Base-by-base conservation (phyloP, 2,888 invertebrate species). In the Drosophila falleni region DNA sequence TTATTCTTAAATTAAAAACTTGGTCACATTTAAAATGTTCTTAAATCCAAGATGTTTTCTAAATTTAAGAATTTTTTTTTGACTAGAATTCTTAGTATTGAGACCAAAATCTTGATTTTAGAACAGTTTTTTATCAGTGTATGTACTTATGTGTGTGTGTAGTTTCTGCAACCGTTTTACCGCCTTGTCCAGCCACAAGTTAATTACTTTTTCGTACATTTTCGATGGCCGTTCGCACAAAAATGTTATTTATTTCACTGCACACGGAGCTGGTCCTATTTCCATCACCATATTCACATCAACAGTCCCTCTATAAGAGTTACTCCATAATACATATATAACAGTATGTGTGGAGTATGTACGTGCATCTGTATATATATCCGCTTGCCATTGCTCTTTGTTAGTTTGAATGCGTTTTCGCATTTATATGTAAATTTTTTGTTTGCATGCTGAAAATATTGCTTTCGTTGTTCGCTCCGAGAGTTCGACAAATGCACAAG, bases 191-290 rank as follows among this genome's bases (percentile, higher is more conserved):
- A 53, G 71, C 78, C 81, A 70, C 78, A 86, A 87, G 88, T 87
- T 86, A 87, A 87, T 87, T 87, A 88, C 87, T 88, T 87, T 86
- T 88, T 79, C 88, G 87, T 87, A 86, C 83, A 87, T 87, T 87
- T 84, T 82, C 78, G 78, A 75, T 84, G 84, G 87, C 58, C 66
- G 69, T 69, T 79, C 79, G 74, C 81, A 80, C 80, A 74, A 78
- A 66, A 75, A 65, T 84, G 75, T 80, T 87, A 84, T 87, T 84
- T 78, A 87, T 85, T 85, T 87, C 87, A 81, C 78, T 85, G 81
- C 78, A 80, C 81, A 74, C 69, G 73, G 65, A 78, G 81, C 80
- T 74, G 67, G 50, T 69, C 66, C 64, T 67, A 53, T 63, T 67
- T 69, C 19, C 60, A 54, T 47, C 59, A 42, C 46, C 66, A 64